Evolutionary conservation across 2,797 vertebrate species (phyloP).

Genomic region (Orientallactaga sibirica): DNA sequence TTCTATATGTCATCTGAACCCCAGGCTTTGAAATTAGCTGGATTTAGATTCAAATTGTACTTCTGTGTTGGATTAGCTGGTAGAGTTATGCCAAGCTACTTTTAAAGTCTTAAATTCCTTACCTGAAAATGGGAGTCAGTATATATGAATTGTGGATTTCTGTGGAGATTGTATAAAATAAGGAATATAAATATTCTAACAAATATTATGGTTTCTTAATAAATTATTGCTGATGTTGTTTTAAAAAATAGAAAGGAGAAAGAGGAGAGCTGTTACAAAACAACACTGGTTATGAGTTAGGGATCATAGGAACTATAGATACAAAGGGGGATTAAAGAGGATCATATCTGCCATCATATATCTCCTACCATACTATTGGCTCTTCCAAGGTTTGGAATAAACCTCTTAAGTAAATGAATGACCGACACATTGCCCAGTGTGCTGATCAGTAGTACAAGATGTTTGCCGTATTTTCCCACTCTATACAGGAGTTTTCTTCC

Average conservation of each 20-base stretch:
- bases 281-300: not conserved
- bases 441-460: not conserved
- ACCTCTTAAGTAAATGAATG: not conserved
- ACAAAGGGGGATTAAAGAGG: not conserved
- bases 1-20: not conserved
- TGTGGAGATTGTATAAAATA: constrained; percentile 13
- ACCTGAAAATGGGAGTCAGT: constrained; percentile 47
- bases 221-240: constrained; percentile 40
- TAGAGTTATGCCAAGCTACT: constrained; percentile 33
- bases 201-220: constrained; percentile 35
- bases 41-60: constrained; percentile 30
- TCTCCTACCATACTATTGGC: not conserved
- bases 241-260: constrained; percentile 36
- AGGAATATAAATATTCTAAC: constrained; percentile 60
- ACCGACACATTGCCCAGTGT: not conserved
- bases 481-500: not conserved
- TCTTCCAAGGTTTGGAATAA: not conserved
- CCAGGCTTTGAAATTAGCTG: constrained; percentile 45
- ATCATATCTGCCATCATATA: not conserved
- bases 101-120: constrained; percentile 62
- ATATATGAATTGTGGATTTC: constrained; percentile 49
- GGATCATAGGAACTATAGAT: not conserved
- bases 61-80: constrained; percentile 9
- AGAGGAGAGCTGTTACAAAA: not conserved
- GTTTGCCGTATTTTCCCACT: not conserved